phyloP scores from a whole-genome alignment of 2,888 invertebrate genomes.

The Hoplodrina blanda region DNA sequence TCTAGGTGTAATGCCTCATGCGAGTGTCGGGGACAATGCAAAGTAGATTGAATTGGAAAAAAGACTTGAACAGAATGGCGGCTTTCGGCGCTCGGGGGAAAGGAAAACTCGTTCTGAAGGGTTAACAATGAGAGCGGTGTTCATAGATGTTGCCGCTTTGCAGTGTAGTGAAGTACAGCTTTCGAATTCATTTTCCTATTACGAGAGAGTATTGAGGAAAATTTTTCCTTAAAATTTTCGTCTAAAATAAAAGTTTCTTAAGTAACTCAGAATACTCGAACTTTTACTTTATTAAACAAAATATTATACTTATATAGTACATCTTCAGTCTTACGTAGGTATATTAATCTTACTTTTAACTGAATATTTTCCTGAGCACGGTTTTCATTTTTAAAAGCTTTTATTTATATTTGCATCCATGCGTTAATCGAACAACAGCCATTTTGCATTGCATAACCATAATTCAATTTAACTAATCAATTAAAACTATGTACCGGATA shows the following conservation, averaged over 20 bases:
- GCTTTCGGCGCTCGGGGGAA: conserved; percentile 85
- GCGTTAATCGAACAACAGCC: conserved; percentile 33
- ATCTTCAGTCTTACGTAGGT: not conserved
- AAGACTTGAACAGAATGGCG: conserved; percentile 85
- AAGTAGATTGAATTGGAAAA: conserved; percentile 91
- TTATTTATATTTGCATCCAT: conserved; percentile 28
- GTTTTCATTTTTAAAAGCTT: too few relatives aligned
- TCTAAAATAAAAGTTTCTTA: conserved; percentile 38
- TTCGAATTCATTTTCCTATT: conserved; percentile 56
- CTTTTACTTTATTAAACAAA: conserved; percentile 6
- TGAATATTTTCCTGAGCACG: conserved; percentile 16
- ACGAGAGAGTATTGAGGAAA: conserved; percentile 40
- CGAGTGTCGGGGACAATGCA: conserved; percentile 89
- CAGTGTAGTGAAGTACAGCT: conserved; percentile 50
- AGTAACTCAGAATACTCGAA: not conserved
- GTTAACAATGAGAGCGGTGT: conserved; percentile 84
- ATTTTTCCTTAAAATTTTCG: conserved; percentile 30
- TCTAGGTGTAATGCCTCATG: conserved; percentile 90
- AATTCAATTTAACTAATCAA: conserved; percentile 55
- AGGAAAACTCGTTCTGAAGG: conserved; percentile 80
- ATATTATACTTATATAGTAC: not conserved
- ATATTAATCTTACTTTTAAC: not conserved
- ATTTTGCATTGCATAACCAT: conserved; percentile 55
- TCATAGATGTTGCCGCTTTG: conserved; percentile 74
- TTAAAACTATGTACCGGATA: conserved; percentile 36